Evolutionary conservation across 35 echinoderm and acorn worm genomes (phyloP).

Genomic region (Diadema setosum): DNA sequence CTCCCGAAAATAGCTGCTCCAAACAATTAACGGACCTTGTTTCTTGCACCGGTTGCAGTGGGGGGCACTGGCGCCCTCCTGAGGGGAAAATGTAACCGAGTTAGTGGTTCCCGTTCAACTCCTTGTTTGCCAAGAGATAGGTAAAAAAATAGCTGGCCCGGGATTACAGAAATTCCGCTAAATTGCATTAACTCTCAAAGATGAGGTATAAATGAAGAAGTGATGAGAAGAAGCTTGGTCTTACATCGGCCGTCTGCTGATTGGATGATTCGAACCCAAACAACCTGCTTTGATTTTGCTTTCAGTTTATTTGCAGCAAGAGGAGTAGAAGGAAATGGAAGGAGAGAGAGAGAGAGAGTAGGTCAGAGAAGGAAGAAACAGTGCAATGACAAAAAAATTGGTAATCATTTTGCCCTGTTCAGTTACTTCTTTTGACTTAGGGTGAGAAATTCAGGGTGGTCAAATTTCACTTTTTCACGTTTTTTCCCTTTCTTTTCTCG

Average conservation of each 20-base stretch:
- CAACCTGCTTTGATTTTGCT: background rate
- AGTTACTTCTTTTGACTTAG: background rate
- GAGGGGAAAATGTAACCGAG: slow-evolving; percentile 8
- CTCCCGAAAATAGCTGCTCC: slow-evolving; percentile 29
- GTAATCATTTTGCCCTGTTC: background rate
- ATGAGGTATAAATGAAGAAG: slow-evolving; percentile 13
- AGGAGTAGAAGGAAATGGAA: background rate
- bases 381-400: too few relatives aligned
- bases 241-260: background rate
- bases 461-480: background rate
- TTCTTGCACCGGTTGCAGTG: background rate
- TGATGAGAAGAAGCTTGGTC: background rate
- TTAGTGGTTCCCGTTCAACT: background rate
- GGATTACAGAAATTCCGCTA: slow-evolving; percentile 24
- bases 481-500: background rate
- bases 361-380: too few relatives aligned
- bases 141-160: background rate
- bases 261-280: slow-evolving; percentile 1
- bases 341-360: background rate
- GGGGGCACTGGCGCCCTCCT: background rate
- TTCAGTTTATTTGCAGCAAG: background rate
- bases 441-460: slow-evolving; percentile 7
- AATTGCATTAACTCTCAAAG: slow-evolving; percentile 22
- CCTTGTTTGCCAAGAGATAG: slow-evolving; percentile 8
- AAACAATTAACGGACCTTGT: slow-evolving; percentile 24